Percentiles rank a stretch among this genome's conserved stretches.
These are phyloP conservation scores for Platycercus adscitus DNA, from an alignment of 2,113 vertebrate genomes.

Conservation along the genomic window DNA sequence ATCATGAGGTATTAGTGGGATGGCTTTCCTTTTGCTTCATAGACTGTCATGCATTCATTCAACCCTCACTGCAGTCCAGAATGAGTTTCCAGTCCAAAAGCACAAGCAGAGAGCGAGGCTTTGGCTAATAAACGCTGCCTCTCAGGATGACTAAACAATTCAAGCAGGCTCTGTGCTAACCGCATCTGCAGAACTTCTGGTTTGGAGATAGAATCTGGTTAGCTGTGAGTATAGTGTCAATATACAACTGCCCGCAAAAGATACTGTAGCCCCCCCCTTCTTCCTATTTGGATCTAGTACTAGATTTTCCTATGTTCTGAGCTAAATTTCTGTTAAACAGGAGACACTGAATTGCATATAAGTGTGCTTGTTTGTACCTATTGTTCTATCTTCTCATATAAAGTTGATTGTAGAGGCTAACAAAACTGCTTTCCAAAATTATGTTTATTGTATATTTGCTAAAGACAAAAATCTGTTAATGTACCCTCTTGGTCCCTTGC, in stretches of 20 bases:
- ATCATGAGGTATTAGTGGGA: not conserved
- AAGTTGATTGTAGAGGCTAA: not conserved
- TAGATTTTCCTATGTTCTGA: not conserved
- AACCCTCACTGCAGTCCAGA: not conserved
- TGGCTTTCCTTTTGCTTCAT: not conserved
- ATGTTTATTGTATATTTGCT: not conserved
- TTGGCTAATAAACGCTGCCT: not conserved
- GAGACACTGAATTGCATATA: not conserved
- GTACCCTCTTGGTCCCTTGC: not conserved
- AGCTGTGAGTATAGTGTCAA: not conserved
- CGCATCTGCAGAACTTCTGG: not conserved
- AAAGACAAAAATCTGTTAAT: not conserved
- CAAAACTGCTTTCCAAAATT: not conserved
- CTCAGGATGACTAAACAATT: not conserved
- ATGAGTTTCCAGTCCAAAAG: not conserved
- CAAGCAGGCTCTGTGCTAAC: not conserved
- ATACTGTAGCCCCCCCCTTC: not conserved
- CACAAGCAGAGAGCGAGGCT: not conserved
- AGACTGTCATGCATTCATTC: not conserved
- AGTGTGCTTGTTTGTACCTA: not conserved
- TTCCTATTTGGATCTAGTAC: not conserved
- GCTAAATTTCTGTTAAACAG: not conserved
- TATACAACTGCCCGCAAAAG: not conserved
- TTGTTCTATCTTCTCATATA: not conserved
- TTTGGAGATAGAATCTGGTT: not conserved